Conservation (phyloP, 2,797 vertebrate genomes). For the Poeciliopsis paucimaculata region DNA sequence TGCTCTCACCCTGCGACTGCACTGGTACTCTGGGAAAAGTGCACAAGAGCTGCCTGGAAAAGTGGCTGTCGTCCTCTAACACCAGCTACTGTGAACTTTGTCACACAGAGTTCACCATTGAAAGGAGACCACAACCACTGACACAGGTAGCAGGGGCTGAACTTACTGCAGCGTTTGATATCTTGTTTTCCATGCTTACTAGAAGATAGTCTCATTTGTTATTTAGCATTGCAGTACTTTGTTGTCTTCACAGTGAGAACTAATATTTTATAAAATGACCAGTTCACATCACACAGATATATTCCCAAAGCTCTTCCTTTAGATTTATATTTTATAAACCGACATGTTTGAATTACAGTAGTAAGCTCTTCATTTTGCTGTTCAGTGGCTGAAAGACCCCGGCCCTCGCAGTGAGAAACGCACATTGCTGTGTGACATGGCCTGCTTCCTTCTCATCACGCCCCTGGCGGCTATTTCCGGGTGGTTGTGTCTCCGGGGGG, state of each 20-base stretch:
- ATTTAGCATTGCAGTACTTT: too few species aligned
- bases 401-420: constrained; percentile 96
- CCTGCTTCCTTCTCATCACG: constrained; percentile 97
- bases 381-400: constrained; percentile 94
- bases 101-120: constrained; percentile 96
- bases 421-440: constrained; percentile 97
- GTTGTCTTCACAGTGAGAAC: neutral
- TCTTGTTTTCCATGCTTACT: neutral
- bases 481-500: constrained; percentile 95
- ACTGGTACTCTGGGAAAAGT: constrained; percentile 95
- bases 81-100: constrained; percentile 99
- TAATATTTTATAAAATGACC: neutral
- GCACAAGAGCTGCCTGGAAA: constrained; percentile 98
- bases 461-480: constrained; percentile 94
- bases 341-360: neutral
- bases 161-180: neutral
- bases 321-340: neutral
- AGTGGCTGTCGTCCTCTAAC: constrained; percentile 98
- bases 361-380: constrained; percentile 3
- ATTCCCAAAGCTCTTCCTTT: neutral
- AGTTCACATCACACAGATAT: neutral
- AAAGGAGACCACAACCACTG: constrained; percentile 92
- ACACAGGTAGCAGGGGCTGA: constrained; percentile 85
- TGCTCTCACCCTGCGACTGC: constrained; percentile 95
- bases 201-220: neutral